A percentile compares a stretch with the other conserved stretches of the same genome.
Evolutionary conservation across 1,140 invertebrate species (phyloP).

Genomic region (Drosophila malerkotliana): DNA sequence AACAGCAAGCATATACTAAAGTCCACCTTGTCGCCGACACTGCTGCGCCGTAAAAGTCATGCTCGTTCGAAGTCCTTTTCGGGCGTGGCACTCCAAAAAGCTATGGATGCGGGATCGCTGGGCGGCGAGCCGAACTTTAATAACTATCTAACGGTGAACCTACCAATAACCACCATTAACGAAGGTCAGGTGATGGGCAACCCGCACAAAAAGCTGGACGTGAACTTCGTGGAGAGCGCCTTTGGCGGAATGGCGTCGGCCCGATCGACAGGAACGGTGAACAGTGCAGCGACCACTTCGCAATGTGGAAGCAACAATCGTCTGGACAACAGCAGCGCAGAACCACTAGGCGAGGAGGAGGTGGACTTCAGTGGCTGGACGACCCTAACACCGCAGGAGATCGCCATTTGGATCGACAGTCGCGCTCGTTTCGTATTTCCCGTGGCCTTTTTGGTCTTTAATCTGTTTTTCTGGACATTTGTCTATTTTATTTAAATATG

Average conservation of each 20-base stretch:
- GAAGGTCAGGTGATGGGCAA: conserved; percentile 55
- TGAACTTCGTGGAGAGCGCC: conserved; percentile 62
- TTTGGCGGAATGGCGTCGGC: conserved; percentile 12
- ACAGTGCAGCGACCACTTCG: conserved; percentile 7
- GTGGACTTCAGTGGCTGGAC: conserved; percentile 86
- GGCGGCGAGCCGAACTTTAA: conserved; percentile 64
- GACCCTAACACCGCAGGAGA: conserved; percentile 93
- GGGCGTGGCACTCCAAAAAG: conserved; percentile 85
- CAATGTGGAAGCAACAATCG: conserved; percentile 42
- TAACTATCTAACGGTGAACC: conserved; percentile 76
- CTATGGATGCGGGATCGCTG: conserved; percentile 82
- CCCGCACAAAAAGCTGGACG: conserved; percentile 39
- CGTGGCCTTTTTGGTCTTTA: conserved; percentile 91
- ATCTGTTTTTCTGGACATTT: conserved; percentile 93
- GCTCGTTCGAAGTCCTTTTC: conserved; percentile 90
- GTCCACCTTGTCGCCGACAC: conserved; percentile 90
- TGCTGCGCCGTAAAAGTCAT: conserved; percentile 88
- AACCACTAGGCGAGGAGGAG: conserved; percentile 13
- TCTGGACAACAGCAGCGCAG: conserved; percentile 8
- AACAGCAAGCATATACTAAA: conserved; percentile 93
- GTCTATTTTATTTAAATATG: conserved; percentile 84
- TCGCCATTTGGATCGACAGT: conserved; percentile 92
- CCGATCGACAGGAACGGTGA: neutral
- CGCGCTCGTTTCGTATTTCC: conserved; percentile 92
- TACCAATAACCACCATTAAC: conserved; percentile 72